Percentiles rank a stretch among this genome's conserved stretches.
Evolutionary conservation across 2,113 vertebrate genomes (phyloP).

Genomic region (Tylochromis polylepis): DNA sequence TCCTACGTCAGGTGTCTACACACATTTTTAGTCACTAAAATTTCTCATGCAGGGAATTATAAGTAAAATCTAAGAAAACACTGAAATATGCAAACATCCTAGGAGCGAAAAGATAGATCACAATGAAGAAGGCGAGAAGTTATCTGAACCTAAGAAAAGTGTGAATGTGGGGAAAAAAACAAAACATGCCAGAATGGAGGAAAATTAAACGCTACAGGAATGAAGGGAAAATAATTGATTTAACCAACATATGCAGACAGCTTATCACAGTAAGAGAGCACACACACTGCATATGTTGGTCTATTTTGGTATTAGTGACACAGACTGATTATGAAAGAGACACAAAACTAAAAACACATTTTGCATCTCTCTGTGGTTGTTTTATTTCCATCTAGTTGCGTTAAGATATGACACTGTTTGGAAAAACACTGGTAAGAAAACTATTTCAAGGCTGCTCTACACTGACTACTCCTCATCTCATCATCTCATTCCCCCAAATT

Average conservation of each 20-base stretch:
- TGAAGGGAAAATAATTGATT: not conserved
- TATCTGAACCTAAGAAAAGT: too few relatives aligned
- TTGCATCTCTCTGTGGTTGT: not conserved
- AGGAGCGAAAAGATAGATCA: too few relatives aligned
- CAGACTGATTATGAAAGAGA: not conserved
- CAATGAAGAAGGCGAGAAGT: too few relatives aligned
- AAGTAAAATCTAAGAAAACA: too few relatives aligned
- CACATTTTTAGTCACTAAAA: not conserved
- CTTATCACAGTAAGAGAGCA: not conserved
- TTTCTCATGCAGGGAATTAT: too few relatives aligned
- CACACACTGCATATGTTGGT: not conserved
- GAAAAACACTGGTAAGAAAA: not conserved
- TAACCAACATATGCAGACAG: not conserved
- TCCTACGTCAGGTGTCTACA: not conserved
- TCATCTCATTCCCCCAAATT: rapidly evolving
- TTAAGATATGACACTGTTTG: not conserved
- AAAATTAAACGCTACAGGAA: not conserved
- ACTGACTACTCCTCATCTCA: not conserved
- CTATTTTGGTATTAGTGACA: not conserved
- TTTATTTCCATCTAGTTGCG: not conserved
- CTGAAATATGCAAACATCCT: too few relatives aligned
- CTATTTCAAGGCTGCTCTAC: not conserved
- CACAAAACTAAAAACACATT: rapidly evolving
- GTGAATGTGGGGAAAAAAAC: too few relatives aligned
- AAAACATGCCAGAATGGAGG: too few relatives aligned